These are phyloP conservation scores for Tenebrosternarchus preto DNA, from an alignment of 2,113 vertebrate genomes.

Conservation along the genomic window DNA sequence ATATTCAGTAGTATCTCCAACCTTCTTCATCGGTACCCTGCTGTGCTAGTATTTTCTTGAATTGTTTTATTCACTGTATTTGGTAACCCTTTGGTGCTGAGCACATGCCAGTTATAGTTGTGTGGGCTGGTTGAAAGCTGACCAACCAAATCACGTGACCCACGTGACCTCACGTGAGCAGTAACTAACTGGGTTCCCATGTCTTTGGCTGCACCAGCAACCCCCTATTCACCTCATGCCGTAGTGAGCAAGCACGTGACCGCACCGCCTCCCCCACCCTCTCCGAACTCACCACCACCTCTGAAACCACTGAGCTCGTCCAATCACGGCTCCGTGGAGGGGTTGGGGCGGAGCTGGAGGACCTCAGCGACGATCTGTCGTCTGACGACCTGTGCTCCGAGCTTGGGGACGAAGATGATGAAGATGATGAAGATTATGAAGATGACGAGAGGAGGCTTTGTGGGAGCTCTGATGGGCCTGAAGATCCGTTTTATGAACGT, in stretches of 20 bases:
- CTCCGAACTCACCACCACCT: slow-evolving; percentile 92
- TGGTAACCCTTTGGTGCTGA: slow-evolving; percentile 18
- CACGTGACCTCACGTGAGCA: slow-evolving; percentile 7
- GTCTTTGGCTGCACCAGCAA: slow-evolving; percentile 95
- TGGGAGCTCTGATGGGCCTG: slow-evolving; percentile 83
- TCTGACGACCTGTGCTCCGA: slow-evolving; percentile 87
- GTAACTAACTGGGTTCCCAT: slow-evolving; percentile 84
- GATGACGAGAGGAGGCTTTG: slow-evolving; percentile 73
- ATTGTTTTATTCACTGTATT: background rate
- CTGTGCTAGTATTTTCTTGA: background rate
- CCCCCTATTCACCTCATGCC: slow-evolving; percentile 99
- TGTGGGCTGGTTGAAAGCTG: background rate
- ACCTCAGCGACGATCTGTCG: slow-evolving; percentile 87
- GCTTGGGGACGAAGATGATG: slow-evolving; percentile 67
- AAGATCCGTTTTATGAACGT: slow-evolving; percentile 99
- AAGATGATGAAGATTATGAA: slow-evolving; percentile 66
- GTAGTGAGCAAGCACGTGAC: slow-evolving; percentile 98
- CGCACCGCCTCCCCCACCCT: slow-evolving; percentile 96
- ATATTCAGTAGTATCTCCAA: background rate
- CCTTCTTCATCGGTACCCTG: background rate
- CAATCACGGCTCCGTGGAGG: slow-evolving; percentile 87
- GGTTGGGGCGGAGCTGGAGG: slow-evolving; percentile 79
- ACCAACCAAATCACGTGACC: slow-evolving; percentile 32
- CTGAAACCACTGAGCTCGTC: slow-evolving; percentile 95
- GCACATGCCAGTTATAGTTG: background rate